Evolutionary conservation across 64 coral and sea anemone species (phyloP).

Genomic region (Stichodactyla mertensii): DNA sequence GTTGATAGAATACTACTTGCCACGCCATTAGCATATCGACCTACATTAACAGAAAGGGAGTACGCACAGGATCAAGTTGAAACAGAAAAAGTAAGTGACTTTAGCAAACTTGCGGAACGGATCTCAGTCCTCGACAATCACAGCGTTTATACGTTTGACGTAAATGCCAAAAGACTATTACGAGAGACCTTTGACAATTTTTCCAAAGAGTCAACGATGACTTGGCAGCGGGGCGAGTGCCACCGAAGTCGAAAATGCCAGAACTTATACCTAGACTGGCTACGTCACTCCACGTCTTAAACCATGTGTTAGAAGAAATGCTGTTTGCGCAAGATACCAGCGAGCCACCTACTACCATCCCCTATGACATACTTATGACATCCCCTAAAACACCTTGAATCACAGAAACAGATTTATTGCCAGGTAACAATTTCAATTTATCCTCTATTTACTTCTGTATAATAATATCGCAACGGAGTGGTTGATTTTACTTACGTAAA

Average conservation of each 20-base stretch:
- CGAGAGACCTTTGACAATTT: no score
- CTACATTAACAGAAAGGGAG: slow-evolving; percentile 30
- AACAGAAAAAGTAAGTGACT: background rate
- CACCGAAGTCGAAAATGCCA: slow-evolving; percentile 11
- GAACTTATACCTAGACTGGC: slow-evolving; percentile 19
- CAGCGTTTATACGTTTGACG: no score
- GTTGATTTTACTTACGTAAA: no score
- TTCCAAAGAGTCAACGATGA: no score
- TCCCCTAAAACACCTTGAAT: slow-evolving; percentile 3
- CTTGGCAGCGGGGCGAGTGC: background rate
- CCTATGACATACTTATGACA: background rate
- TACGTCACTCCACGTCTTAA: slow-evolving; percentile 8
- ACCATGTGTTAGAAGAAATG: slow-evolving; percentile 11
- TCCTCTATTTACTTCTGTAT: no score
- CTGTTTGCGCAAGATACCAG: background rate
- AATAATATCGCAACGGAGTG: no score
- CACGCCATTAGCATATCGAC: slow-evolving; percentile 8
- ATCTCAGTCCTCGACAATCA: no score
- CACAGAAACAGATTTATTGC: slow-evolving; percentile 13
- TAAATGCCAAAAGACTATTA: no score
- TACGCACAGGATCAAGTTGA: background rate
- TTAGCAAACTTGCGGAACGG: background rate
- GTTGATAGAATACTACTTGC: slow-evolving; percentile 26
- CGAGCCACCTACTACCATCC: slow-evolving; percentile 3
- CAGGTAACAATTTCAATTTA: slow-evolving; percentile 1